Percentiles rank a stretch among this genome's conserved stretches.
Conservation (phyloP, 2,113 vertebrate species). For the Cavia aperea region DNA sequence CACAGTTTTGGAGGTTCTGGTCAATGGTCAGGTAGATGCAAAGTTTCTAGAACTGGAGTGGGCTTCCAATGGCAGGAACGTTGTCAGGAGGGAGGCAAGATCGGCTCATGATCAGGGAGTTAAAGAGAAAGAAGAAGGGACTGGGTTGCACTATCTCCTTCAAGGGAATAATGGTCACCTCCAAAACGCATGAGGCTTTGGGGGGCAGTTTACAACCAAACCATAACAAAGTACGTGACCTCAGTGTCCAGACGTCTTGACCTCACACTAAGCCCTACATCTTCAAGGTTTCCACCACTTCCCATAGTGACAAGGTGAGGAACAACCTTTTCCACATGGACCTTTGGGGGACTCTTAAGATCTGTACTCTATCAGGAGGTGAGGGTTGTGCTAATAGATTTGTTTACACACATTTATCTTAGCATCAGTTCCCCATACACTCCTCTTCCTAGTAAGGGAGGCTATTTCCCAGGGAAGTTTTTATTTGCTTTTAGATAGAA, state of each 20-base stretch:
- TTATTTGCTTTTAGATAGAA: not conserved
- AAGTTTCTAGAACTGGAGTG: not conserved
- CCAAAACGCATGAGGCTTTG: not conserved
- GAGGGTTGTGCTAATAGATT: not conserved
- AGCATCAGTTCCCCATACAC: not conserved
- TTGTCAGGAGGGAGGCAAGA: not conserved
- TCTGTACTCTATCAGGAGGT: not conserved
- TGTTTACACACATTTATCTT: not conserved
- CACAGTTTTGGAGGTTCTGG: not conserved
- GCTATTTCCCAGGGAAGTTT: not conserved
- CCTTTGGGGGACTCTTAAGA: not conserved
- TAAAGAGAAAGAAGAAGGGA: not conserved
- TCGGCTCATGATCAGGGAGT: not conserved
- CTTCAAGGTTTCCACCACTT: not conserved
- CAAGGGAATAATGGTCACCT: not conserved
- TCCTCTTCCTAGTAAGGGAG: not conserved
- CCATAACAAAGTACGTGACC: not conserved
- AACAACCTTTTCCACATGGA: not conserved
- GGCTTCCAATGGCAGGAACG: not conserved
- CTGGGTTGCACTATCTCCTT: not conserved
- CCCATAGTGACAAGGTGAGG: no score
- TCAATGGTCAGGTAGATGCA: no score
- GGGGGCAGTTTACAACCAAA: not conserved
- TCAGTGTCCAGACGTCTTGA: not conserved
- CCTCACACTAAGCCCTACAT: not conserved